Conservation (phyloP, 2,797 vertebrate species). For the Heteromormyrus szaboi region DNA sequence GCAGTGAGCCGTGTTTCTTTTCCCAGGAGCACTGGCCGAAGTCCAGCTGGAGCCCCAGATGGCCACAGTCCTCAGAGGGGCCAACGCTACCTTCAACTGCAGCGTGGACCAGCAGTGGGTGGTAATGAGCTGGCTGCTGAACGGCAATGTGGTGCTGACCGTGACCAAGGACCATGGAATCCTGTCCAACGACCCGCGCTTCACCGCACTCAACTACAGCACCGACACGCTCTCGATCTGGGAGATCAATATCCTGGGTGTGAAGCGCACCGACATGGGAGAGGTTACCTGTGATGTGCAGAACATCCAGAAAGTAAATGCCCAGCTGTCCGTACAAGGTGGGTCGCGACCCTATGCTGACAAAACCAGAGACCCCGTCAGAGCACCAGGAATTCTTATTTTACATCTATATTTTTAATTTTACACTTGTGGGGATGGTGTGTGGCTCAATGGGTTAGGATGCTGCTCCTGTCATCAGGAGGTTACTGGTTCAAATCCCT, state of each 20-base stretch:
- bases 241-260: constrained; percentile 44
- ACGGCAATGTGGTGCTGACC: constrained; percentile 10
- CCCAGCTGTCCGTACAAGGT: constrained; percentile 57
- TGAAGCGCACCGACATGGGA: constrained; percentile 30
- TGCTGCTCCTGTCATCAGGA: neutral
- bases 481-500: neutral
- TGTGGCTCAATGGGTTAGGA: neutral
- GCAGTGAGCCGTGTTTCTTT: neutral
- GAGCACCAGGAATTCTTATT: neutral
- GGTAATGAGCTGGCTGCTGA: constrained; percentile 43
- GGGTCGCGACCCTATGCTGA: neutral
- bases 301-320: neutral
- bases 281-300: constrained; percentile 40
- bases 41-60: constrained; percentile 44
- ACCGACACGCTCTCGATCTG: constrained; percentile 31
- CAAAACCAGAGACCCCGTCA: neutral
- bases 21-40: constrained; percentile 28
- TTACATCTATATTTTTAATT: neutral
- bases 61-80: constrained; percentile 38
- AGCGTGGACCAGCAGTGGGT: constrained; percentile 32
- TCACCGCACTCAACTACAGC: constrained; percentile 34
- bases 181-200: neutral
- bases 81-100: constrained; percentile 45
- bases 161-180: fast-evolving
- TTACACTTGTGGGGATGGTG: neutral